A percentile compares a stretch with the other conserved stretches of the same genome.
Evolutionary conservation across 2,113 vertebrate genomes (phyloP).

Genomic region (Protomyctophum bolini): DNA sequence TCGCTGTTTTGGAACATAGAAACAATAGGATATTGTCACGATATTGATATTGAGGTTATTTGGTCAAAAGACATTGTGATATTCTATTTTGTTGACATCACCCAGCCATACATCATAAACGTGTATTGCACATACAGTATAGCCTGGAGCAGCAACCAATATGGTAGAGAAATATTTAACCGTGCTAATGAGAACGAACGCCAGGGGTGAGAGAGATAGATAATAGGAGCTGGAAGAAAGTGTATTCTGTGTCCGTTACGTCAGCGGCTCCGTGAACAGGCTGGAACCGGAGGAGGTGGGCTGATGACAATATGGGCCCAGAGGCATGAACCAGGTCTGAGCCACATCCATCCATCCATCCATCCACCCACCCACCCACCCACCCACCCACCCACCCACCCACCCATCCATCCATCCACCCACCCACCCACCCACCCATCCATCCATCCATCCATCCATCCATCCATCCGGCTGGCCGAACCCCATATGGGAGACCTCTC

Average conservation of each 20-base stretch:
- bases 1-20: too few relatives aligned
- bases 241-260: conserved; percentile 60
- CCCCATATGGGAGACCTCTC: conserved; percentile 13
- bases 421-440: not conserved
- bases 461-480: conserved; percentile 18
- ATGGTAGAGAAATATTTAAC: conserved; percentile 84
- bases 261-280: conserved; percentile 33
- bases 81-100: too few relatives aligned
- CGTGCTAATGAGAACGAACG: conserved; percentile 74
- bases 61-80: too few relatives aligned
- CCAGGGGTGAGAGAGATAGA: conserved; percentile 74
- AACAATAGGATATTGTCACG: too few relatives aligned
- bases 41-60: too few relatives aligned
- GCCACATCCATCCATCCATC: conserved; percentile 3
- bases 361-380: too few relatives aligned
- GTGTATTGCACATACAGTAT: conserved; percentile 17
- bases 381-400: too few relatives aligned
- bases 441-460: too few relatives aligned
- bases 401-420: not conserved
- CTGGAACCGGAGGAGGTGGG: conserved; percentile 50
- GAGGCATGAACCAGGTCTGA: conserved; percentile 31
- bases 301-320: conserved; percentile 47
- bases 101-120: conserved; percentile 14
- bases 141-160: conserved; percentile 81
- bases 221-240: conserved; percentile 72